Evolutionary conservation across 2,888 invertebrate genomes (phyloP).

Genomic region (Parasteatoda lunata): DNA sequence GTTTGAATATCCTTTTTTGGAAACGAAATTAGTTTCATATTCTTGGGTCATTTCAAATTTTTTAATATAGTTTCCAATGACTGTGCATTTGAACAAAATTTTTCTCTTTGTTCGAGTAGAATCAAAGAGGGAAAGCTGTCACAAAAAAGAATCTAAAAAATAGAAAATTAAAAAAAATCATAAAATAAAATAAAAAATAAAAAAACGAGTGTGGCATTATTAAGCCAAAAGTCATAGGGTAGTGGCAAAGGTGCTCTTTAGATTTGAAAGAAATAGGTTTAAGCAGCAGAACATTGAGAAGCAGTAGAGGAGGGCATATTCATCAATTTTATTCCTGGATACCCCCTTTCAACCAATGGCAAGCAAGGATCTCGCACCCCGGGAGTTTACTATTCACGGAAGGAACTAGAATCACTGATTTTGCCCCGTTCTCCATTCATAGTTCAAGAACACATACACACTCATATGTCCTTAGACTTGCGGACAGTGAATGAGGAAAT

Average conservation of each 20-base stretch:
- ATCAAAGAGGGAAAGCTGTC: too few species aligned
- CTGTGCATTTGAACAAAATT: too few species aligned
- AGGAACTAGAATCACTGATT: constrained; percentile 17
- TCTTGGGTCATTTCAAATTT: too few species aligned
- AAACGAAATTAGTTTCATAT: too few species aligned
- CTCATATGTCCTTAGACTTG: not conserved
- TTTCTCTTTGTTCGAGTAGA: too few species aligned
- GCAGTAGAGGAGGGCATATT: not conserved
- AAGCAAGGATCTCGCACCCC: not conserved
- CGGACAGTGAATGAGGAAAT: constrained; percentile 20
- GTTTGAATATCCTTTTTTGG: too few species aligned
- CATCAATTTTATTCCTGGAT: not conserved
- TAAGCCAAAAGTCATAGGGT: not conserved
- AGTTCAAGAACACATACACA: constrained; percentile 13
- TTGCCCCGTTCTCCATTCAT: constrained; percentile 21
- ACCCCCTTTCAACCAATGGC: constrained; percentile 27
- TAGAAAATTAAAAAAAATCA: not conserved
- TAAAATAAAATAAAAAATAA: not conserved
- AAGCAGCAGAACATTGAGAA: not conserved
- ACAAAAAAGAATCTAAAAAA: too few species aligned
- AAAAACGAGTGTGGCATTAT: not conserved
- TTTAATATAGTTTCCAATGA: too few species aligned
- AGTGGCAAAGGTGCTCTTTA: not conserved
- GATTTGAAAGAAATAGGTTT: not conserved
- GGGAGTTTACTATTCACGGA: constrained; percentile 41